phyloP scores from a whole-genome alignment of 2,797 vertebrate species.

The Serranus cabrilla region DNA sequence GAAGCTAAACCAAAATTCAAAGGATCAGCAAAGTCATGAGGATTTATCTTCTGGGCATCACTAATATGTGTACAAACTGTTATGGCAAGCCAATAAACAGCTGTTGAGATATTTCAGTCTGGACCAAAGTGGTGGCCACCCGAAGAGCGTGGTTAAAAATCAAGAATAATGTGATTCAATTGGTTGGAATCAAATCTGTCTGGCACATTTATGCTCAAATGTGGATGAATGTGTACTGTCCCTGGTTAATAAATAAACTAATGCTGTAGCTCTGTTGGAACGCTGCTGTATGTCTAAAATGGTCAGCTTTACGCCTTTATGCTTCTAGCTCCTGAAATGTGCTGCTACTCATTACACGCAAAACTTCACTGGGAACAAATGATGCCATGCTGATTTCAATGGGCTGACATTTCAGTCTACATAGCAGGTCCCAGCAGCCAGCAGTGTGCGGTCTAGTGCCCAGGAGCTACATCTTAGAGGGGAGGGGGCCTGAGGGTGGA shows the following conservation, averaged over 20 bases:
- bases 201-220: neutral
- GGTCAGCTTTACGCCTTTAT: neutral
- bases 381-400: conserved; percentile 57
- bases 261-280: neutral
- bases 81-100: neutral
- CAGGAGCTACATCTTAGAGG: conserved; percentile 16
- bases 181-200: neutral
- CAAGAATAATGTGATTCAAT: neutral
- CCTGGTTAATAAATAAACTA: neutral
- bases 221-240: neutral
- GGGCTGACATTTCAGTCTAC: conserved; percentile 62
- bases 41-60: neutral
- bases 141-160: neutral
- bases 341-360: neutral
- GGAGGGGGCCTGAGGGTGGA: neutral
- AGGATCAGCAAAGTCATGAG: no score
- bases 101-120: neutral
- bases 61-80: neutral
- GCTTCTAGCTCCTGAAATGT: neutral
- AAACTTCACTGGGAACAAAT: conserved; percentile 37
- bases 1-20: neutral
- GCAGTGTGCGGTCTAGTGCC: conserved; percentile 27
- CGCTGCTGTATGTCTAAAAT: neutral
- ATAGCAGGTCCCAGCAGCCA: conserved; percentile 39
- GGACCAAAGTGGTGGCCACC: neutral